Evolutionary conservation across 2,797 vertebrate species (phyloP).

Genomic region (Muscicapa striata): DNA sequence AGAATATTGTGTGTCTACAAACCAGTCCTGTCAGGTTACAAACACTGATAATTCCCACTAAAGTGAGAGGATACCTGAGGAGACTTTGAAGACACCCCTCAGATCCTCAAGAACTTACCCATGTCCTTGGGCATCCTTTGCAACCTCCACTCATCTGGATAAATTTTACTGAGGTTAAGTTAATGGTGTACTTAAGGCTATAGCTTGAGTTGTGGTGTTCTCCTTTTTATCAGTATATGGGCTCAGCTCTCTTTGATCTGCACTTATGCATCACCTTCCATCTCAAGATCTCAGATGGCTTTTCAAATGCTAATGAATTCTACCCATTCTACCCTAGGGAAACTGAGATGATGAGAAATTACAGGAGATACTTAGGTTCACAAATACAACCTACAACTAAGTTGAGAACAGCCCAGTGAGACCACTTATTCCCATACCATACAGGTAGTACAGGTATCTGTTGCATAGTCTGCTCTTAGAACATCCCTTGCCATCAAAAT

Average conservation of each 20-base stretch:
- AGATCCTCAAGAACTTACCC: slow-evolving; percentile 18
- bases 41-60: slow-evolving; percentile 5
- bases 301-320: slow-evolving; percentile 62
- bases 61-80: background rate
- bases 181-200: slow-evolving; percentile 48
- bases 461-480: slow-evolving; percentile 12
- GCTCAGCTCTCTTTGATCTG: slow-evolving; percentile 46
- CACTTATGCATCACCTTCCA: background rate
- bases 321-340: slow-evolving; percentile 25
- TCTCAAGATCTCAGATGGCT: slow-evolving; percentile 27
- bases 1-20: background rate
- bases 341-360: slow-evolving; percentile 57
- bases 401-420: slow-evolving; percentile 1
- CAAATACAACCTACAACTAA: slow-evolving; percentile 23
- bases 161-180: slow-evolving; percentile 50
- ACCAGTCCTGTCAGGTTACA: slow-evolving; percentile 38
- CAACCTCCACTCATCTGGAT: slow-evolving; percentile 15
- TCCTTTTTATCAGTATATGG: slow-evolving; percentile 35
- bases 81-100: slow-evolving; percentile 50
- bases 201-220: background rate
- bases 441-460: slow-evolving; percentile 48
- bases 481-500: background rate
- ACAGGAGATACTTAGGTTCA: slow-evolving; percentile 20
- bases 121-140: slow-evolving; percentile 5
- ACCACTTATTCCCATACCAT: background rate